These are phyloP conservation scores for Antedon mediterranea DNA, from an alignment of 53 echinoderm and acorn worm genomes.

Conservation along the genomic window DNA sequence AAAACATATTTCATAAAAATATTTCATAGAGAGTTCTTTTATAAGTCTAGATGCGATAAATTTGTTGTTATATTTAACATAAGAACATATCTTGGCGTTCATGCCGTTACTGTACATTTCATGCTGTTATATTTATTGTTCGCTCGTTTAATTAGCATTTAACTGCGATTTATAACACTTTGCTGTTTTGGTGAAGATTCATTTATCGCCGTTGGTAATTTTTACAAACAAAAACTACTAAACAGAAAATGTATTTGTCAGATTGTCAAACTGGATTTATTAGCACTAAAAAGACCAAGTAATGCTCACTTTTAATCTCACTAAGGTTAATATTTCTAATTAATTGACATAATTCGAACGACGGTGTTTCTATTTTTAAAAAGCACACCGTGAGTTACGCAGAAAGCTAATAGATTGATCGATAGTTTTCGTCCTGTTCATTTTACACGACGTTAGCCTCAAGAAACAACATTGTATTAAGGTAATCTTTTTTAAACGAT, in stretches of 20 bases:
- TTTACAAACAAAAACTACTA: not conserved
- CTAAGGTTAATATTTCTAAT: not conserved
- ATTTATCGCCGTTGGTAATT: not conserved
- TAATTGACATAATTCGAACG: not conserved
- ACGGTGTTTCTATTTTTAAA: not conserved
- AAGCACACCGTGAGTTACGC: not conserved
- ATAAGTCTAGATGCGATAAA: too few species aligned
- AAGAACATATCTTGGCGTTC: too few species aligned
- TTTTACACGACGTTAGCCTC: not conserved
- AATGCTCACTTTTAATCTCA: not conserved
- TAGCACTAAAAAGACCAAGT: not conserved
- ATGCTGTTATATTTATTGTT: too few species aligned
- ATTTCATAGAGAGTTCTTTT: too few species aligned
- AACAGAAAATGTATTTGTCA: not conserved
- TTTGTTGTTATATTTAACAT: too few species aligned
- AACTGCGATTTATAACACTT: not conserved
- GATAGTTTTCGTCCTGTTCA: conserved; percentile 1
- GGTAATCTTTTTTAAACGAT: not conserved
- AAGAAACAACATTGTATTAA: not conserved
- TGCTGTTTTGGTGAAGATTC: not conserved
- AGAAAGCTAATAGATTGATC: not conserved
- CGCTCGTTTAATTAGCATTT: too few species aligned
- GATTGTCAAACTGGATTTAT: not conserved
- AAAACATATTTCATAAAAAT: too few species aligned
- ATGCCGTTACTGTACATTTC: too few species aligned